Conservation (phyloP, 1,140 invertebrate genomes). For the Lasioglossum baleicum region DNA sequence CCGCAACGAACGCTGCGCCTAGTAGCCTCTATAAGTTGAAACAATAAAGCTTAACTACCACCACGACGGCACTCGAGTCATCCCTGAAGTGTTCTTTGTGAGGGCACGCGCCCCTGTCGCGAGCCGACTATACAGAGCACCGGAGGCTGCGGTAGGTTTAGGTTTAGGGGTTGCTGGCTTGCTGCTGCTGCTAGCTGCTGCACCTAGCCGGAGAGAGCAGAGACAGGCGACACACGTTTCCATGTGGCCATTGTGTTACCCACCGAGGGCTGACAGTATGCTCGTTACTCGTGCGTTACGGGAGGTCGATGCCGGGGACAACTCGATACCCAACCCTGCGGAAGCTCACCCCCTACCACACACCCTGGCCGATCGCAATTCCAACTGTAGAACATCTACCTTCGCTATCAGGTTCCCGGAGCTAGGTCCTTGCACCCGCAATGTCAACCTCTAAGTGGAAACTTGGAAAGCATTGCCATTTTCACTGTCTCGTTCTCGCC, state of each 20-base stretch:
- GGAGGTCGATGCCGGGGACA: slow-evolving; percentile 40
- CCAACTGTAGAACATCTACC: too few relatives aligned
- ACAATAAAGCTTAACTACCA: slow-evolving; percentile 74
- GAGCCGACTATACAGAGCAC: slow-evolving; percentile 13
- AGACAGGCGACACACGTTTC: slow-evolving; percentile 28
- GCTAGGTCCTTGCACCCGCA: too few relatives aligned
- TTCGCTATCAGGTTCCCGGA: too few relatives aligned
- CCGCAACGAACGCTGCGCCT: slow-evolving; percentile 23
- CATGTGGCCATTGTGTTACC: slow-evolving; percentile 27
- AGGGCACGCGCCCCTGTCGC: slow-evolving; percentile 73
- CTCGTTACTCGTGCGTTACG: slow-evolving; percentile 61
- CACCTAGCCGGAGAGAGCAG: neutral
- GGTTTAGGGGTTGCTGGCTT: slow-evolving; percentile 48
- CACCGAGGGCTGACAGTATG: slow-evolving; percentile 34
- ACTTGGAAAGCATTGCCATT: too few relatives aligned
- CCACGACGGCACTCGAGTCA: slow-evolving; percentile 71
- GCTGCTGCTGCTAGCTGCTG: too few relatives aligned
- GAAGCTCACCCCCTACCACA: neutral
- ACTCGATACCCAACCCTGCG: neutral
- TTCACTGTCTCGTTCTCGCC: too few relatives aligned
- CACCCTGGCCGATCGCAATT: neutral
- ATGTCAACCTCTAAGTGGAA: too few relatives aligned
- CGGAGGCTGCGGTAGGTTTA: slow-evolving; percentile 70
- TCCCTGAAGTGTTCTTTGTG: slow-evolving; percentile 74
- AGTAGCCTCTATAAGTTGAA: slow-evolving; percentile 68